phyloP scores from a whole-genome alignment of 1,140 invertebrate species.

The Gonioctena quinquepunctata region DNA sequence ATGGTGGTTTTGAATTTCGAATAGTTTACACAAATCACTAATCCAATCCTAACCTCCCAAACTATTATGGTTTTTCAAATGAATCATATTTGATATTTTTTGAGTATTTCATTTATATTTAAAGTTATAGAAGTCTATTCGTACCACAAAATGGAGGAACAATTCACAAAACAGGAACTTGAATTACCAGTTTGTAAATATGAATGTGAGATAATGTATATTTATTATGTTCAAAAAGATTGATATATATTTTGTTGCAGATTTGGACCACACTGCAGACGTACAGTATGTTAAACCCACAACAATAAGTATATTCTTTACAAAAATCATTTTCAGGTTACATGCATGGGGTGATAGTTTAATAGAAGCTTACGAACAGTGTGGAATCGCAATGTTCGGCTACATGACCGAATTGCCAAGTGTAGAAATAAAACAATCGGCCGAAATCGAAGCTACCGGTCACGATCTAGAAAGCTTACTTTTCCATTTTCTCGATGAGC shows the following conservation, averaged over 20 bases:
- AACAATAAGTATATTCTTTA: constrained; percentile 12
- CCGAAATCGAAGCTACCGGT: constrained; percentile 82
- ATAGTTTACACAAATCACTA: too few species aligned
- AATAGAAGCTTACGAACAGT: constrained; percentile 93
- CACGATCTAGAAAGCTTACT: constrained; percentile 88
- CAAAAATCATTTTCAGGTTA: constrained; percentile 63
- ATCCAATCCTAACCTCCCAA: too few species aligned
- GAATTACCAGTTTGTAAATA: constrained; percentile 65
- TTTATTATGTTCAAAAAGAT: constrained; percentile 6
- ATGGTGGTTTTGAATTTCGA: too few species aligned
- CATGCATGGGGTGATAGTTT: constrained; percentile 91
- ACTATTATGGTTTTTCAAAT: too few species aligned
- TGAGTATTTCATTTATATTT: too few species aligned
- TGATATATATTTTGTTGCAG: constrained; percentile 63
- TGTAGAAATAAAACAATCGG: constrained; percentile 79
- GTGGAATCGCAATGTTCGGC: constrained; percentile 92
- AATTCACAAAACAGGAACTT: constrained; percentile 61
- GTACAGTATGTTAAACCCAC: constrained; percentile 73
- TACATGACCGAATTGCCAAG: constrained; percentile 94
- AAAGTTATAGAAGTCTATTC: too few species aligned
- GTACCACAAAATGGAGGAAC: constrained; percentile 1
- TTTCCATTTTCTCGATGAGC: constrained; percentile 94
- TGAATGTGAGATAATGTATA: constrained; percentile 65
- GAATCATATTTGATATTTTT: too few species aligned
- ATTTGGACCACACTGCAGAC: constrained; percentile 96